A percentile compares a stretch with the other conserved stretches of the same genome.
Conservation (phyloP, 1,140 invertebrate genomes). For the Drosophila pectinifera region DNA sequence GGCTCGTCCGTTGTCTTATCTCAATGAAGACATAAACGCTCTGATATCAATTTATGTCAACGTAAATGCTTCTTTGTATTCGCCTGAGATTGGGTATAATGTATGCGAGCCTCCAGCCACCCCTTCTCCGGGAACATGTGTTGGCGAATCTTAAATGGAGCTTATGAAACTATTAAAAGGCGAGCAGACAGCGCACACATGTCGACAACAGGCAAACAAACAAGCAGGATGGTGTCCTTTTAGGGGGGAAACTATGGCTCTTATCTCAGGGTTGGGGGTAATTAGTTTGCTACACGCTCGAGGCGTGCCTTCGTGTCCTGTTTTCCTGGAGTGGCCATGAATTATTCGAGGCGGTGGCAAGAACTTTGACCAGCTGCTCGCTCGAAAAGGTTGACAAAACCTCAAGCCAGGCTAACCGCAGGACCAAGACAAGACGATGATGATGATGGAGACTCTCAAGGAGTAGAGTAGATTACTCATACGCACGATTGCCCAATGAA, state of each 20-base stretch:
- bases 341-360: constrained; percentile 69
- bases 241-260: not conserved
- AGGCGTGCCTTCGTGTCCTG: constrained; percentile 57
- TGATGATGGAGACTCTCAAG: constrained; percentile 33
- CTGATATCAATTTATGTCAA: constrained; percentile 84
- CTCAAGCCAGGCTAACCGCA: constrained; percentile 59
- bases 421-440: constrained; percentile 56
- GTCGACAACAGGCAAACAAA: constrained; percentile 66
- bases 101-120: constrained; percentile 46
- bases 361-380: constrained; percentile 73
- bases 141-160: constrained; percentile 85
- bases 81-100: constrained; percentile 59
- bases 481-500: constrained; percentile 65
- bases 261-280: constrained; percentile 56
- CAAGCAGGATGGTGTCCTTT: constrained; percentile 36
- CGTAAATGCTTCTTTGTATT: constrained; percentile 60
- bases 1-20: constrained; percentile 57
- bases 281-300: constrained; percentile 79
- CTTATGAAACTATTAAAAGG: constrained; percentile 85
- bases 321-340: constrained; percentile 50
- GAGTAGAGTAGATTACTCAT: constrained; percentile 73
- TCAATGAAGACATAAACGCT: constrained; percentile 79
- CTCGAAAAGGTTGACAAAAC: constrained; percentile 54
- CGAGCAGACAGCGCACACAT: constrained; percentile 58
- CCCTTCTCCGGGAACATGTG: constrained; percentile 70